phyloP scores from a whole-genome alignment of 2,113 vertebrate species.

The Sorex araneus region DNA sequence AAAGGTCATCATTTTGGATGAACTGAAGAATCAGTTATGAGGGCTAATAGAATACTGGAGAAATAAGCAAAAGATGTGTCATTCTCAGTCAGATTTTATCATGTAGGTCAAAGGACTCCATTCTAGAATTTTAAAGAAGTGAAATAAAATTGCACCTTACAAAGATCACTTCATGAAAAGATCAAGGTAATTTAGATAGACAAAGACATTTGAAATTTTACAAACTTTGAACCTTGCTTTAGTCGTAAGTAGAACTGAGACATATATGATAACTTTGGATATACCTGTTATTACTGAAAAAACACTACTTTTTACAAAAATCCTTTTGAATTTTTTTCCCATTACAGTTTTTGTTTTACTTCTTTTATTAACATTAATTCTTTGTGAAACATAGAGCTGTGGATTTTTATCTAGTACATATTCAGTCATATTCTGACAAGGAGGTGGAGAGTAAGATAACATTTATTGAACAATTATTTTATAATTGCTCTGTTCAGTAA shows the following conservation, averaged over 20 bases:
- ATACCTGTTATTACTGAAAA: constrained; percentile 2
- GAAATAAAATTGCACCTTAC: neutral
- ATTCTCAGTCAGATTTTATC: constrained; percentile 20
- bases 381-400: neutral
- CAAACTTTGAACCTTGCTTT: neutral
- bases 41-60: neutral
- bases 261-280: neutral
- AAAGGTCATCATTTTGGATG: neutral
- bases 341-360: neutral
- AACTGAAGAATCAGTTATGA: neutral
- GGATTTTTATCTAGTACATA: constrained; percentile 5
- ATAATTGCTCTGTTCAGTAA: neutral
- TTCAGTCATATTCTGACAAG: neutral
- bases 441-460: neutral
- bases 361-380: neutral
- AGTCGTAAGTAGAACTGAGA: neutral
- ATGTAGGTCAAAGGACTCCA: neutral
- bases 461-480: neutral
- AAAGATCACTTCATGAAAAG: constrained; percentile 12
- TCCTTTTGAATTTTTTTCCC: neutral
- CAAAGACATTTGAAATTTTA: constrained; percentile 39
- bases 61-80: neutral
- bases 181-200: constrained; percentile 19
- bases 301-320: neutral
- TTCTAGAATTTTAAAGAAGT: constrained; percentile 29